Conservation (phyloP, 2,797 vertebrate species). For the Molossus molossus region DNA sequence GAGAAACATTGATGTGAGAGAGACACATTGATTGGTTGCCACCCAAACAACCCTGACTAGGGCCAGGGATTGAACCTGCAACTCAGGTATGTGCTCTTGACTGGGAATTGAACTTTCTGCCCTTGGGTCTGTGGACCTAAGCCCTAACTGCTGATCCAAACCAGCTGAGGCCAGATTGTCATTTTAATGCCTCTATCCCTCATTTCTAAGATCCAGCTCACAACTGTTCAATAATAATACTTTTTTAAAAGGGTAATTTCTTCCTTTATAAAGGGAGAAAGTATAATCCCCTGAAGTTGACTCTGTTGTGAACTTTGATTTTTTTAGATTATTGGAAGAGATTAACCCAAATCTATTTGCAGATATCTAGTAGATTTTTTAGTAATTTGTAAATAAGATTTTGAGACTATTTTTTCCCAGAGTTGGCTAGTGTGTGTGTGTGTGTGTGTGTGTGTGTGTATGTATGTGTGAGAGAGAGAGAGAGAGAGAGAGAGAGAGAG, state of each 20-base stretch:
- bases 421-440: not conserved
- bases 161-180: not conserved
- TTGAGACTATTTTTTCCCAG: not conserved
- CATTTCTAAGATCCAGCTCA: slow-evolving; percentile 23
- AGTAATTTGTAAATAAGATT: slow-evolving; percentile 33
- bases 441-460: not conserved
- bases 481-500: not conserved
- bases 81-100: too few species aligned
- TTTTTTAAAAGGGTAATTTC: not conserved
- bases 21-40: too few species aligned
- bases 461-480: not conserved
- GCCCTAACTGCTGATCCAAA: too few species aligned
- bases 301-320: slow-evolving; percentile 32
- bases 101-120: too few species aligned
- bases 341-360: slow-evolving; percentile 2
- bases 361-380: not conserved
- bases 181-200: slow-evolving; percentile 15
- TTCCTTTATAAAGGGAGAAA: not conserved
- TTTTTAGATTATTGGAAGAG: slow-evolving; percentile 43
- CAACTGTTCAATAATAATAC: not conserved
- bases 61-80: too few species aligned
- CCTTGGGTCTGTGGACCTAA: too few species aligned
- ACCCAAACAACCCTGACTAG: too few species aligned
- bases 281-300: not conserved
- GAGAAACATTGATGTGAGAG: too few species aligned